These are phyloP conservation scores for Chrosomus eos DNA, from an alignment of 2,797 vertebrate species.

Conservation along the genomic window DNA sequence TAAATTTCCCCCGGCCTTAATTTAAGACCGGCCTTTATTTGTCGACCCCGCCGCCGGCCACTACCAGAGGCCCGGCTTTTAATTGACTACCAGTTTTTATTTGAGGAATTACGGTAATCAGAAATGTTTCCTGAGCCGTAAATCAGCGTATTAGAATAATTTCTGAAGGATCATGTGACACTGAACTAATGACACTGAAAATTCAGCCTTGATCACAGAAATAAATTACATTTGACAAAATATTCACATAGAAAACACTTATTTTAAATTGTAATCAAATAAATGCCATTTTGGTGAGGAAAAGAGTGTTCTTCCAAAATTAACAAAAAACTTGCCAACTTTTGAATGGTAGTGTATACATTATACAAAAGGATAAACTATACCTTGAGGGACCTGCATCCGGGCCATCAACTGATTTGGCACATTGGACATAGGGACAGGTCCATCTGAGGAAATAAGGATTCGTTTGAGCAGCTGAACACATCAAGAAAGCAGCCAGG, in stretches of 20 bases:
- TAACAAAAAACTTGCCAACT: no score
- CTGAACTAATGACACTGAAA: neutral
- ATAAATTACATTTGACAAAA: no score
- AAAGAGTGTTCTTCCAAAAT: constrained; percentile 19
- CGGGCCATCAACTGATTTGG: constrained; percentile 88
- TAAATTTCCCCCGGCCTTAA: no score
- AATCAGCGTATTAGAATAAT: neutral
- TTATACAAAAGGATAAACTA: neutral
- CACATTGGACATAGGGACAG: constrained; percentile 88
- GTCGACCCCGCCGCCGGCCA: no score
- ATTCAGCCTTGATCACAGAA: neutral
- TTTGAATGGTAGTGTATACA: neutral
- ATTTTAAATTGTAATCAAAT: neutral
- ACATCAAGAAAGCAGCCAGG: neutral
- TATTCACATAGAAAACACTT: neutral
- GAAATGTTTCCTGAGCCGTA: no score
- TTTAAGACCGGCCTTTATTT: no score
- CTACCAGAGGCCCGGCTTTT: no score
- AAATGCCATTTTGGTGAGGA: constrained; percentile 52
- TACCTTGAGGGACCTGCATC: constrained; percentile 94
- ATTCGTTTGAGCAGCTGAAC: neutral
- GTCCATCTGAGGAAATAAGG: constrained; percentile 82
- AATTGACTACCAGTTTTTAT: no score
- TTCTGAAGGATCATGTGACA: neutral
- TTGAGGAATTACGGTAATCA: no score